A percentile compares a stretch with the other conserved stretches of the same genome.
These are phyloP conservation scores for Coccyzus lansbergi DNA, from an alignment of 2,797 vertebrate species.

Conservation along the genomic window DNA sequence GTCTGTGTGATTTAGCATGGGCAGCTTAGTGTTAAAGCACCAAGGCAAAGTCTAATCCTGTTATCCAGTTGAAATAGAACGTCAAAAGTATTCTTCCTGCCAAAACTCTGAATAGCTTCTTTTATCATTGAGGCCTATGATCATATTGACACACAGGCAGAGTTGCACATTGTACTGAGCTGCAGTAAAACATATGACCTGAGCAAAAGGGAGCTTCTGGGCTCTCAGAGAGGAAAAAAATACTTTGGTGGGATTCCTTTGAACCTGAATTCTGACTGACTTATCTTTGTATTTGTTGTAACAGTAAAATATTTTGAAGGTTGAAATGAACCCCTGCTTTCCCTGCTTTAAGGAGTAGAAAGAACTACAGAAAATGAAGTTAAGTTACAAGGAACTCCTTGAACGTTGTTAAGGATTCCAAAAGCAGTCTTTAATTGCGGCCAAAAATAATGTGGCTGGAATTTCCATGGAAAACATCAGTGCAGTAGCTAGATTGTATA, in stretches of 20 bases:
- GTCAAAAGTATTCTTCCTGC: constrained; percentile 10
- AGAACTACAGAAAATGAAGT: neutral
- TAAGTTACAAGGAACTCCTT: constrained; percentile 25
- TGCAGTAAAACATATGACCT: neutral
- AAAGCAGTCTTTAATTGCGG: constrained; percentile 45
- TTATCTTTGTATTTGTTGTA: constrained; percentile 45
- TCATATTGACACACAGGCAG: neutral
- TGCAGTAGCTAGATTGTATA: neutral
- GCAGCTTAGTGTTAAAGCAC: constrained; percentile 31
- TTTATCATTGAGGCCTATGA: constrained; percentile 4
- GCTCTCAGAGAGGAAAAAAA: neutral
- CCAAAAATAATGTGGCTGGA: neutral
- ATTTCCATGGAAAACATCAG: constrained; percentile 34
- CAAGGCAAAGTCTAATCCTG: neutral
- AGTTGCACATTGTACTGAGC: neutral
- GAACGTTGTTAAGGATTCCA: constrained; percentile 31
- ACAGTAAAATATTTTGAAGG: neutral
- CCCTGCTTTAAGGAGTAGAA: constrained; percentile 1
- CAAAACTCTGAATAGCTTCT: constrained; percentile 42
- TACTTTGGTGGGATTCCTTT: neutral
- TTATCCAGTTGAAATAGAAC: constrained; percentile 30
- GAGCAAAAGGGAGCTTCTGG: neutral
- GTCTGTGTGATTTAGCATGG: neutral
- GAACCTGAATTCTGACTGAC: neutral
- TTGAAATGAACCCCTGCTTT: neutral